Percentiles rank a stretch among this genome's conserved stretches.
phyloP scores from a whole-genome alignment of 2,113 vertebrate genomes.

The Myotis davidii region DNA sequence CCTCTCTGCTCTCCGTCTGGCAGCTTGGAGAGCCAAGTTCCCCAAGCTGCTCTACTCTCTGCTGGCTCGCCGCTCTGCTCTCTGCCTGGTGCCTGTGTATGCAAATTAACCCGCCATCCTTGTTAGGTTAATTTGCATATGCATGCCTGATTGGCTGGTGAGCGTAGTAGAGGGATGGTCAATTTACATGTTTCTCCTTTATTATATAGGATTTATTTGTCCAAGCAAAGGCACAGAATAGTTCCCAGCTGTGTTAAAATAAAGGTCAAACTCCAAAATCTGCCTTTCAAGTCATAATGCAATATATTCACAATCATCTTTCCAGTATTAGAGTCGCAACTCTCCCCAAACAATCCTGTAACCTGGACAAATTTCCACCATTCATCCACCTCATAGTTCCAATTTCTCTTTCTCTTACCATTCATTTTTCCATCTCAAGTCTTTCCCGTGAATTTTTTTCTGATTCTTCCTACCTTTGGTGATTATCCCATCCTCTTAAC shows the following conservation, averaged over 20 bases:
- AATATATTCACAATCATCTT: background rate
- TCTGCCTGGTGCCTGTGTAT: too few relatives aligned
- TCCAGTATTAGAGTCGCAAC: background rate
- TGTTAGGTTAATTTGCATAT: too few relatives aligned
- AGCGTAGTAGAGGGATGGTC: too few relatives aligned
- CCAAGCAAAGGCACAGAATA: background rate
- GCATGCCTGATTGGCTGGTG: too few relatives aligned
- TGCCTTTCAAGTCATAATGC: background rate
- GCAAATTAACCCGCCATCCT: too few relatives aligned
- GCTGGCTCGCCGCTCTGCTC: too few relatives aligned
- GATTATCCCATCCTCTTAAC: background rate
- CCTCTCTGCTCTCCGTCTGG: too few relatives aligned
- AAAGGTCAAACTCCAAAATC: conserved; percentile 37
- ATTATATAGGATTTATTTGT: background rate
- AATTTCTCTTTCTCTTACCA: background rate
- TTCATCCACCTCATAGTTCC: background rate
- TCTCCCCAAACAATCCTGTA: background rate
- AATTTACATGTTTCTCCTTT: too few relatives aligned
- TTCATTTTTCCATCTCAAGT: background rate
- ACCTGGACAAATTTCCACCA: background rate
- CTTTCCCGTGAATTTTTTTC: background rate
- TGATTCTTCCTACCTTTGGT: background rate
- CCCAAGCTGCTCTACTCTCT: too few relatives aligned
- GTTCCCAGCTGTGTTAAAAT: background rate
- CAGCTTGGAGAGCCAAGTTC: too few relatives aligned